Evolutionary conservation across 1,140 invertebrate genomes (phyloP).

Genomic region (Archivesica marissinica): DNA sequence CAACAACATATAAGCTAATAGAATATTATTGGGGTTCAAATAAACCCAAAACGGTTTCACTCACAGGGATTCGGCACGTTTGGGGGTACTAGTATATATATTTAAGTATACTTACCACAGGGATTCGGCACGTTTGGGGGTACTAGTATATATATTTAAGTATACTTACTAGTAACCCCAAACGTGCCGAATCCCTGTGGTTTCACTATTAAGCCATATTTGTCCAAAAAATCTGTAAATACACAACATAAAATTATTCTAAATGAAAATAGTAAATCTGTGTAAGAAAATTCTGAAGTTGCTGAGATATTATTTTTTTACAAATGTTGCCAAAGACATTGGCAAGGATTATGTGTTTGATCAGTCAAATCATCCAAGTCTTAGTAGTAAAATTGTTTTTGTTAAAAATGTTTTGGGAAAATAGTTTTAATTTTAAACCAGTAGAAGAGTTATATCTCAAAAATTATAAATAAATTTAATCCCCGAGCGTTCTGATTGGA

Average conservation of each 20-base stretch:
- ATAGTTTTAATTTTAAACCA: slow-evolving; percentile 43
- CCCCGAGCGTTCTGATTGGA: too few relatives aligned
- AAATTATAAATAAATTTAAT: slow-evolving; percentile 49
- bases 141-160: too few relatives aligned
- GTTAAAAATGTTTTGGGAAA: slow-evolving; percentile 13
- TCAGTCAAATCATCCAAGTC: slow-evolving; percentile 22
- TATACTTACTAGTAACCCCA: too few relatives aligned
- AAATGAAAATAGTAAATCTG: slow-evolving; percentile 23
- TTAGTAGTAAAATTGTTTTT: slow-evolving; percentile 34
- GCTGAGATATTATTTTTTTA: slow-evolving; percentile 21
- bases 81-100: too few relatives aligned
- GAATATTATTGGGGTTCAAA: too few relatives aligned
- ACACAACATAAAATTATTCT: slow-evolving; percentile 13
- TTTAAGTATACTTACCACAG: too few relatives aligned
- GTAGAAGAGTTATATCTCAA: slow-evolving; percentile 37
- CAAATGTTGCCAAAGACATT: slow-evolving; percentile 34
- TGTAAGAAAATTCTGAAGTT: slow-evolving; percentile 56
- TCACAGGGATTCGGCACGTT: too few relatives aligned
- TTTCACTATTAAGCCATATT: slow-evolving; percentile 25
- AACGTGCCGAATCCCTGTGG: too few relatives aligned
- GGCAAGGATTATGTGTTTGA: slow-evolving; percentile 59
- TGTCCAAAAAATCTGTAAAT: slow-evolving; percentile 7
- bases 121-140: too few relatives aligned
- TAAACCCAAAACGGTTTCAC: too few relatives aligned
- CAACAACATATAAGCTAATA: too few relatives aligned